These are phyloP conservation scores for Piezodorus guildinii DNA, from an alignment of 1,140 invertebrate species.

Conservation along the genomic window DNA sequence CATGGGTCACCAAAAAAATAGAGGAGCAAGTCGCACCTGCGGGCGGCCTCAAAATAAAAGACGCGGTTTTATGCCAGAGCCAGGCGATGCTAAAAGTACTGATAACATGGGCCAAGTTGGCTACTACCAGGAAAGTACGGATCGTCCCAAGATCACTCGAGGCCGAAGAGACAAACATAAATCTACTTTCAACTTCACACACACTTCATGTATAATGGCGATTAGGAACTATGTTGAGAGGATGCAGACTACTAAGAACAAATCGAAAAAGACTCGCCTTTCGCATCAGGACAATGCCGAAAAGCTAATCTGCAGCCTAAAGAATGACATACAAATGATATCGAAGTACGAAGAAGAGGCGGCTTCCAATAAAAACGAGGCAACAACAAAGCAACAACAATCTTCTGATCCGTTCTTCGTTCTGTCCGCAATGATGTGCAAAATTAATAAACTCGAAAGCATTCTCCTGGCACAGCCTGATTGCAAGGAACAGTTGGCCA, in stretches of 20 bases:
- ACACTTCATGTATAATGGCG: neutral
- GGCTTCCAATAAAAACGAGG: neutral
- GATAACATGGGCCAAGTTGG: neutral
- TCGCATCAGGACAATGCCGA: neutral
- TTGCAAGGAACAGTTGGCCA: neutral
- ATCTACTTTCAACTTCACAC: neutral
- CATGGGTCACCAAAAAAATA: no score
- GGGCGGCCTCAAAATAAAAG: neutral
- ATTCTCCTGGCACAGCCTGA: neutral
- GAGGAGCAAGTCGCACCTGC: no score
- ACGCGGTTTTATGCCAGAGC: neutral
- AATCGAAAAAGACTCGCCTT: neutral
- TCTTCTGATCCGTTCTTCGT: neutral
- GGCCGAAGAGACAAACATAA: neutral
- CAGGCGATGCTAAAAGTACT: neutral
- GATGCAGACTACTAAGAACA: neutral
- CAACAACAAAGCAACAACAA: neutral
- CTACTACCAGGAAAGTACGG: neutral
- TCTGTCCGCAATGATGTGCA: conserved; percentile 1
- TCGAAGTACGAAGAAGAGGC: neutral
- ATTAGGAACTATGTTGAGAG: neutral
- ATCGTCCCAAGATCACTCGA: neutral
- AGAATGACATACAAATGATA: conserved; percentile 1
- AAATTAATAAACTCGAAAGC: conserved; percentile 1
- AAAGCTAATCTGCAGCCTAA: neutral